Conservation (phyloP, 1,140 invertebrate genomes). For the Aethina tumida region DNA sequence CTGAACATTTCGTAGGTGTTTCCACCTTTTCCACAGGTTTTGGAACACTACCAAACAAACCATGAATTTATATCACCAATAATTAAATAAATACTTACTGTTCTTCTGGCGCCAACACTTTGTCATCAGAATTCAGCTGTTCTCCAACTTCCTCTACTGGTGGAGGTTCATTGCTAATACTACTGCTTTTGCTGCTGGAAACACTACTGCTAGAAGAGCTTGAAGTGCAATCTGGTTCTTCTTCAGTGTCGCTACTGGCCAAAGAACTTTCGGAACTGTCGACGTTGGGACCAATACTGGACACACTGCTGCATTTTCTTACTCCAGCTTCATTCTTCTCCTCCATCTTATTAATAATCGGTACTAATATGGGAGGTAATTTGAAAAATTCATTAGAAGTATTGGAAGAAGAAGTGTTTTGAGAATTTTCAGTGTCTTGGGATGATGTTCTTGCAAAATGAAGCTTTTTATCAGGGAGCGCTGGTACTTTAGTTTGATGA, state of each 20-base stretch:
- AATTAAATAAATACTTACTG: too few relatives aligned
- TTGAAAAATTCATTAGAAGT: slow-evolving; percentile 45
- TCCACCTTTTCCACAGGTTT: too few relatives aligned
- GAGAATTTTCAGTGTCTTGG: slow-evolving; percentile 46
- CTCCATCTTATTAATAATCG: slow-evolving; percentile 39
- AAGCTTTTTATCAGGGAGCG: slow-evolving; percentile 24
- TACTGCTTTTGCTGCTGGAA: too few relatives aligned
- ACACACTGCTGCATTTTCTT: slow-evolving; percentile 40
- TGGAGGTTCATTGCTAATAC: too few relatives aligned
- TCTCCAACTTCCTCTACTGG: too few relatives aligned
- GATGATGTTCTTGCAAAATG: slow-evolving; percentile 38
- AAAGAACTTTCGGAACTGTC: slow-evolving; percentile 55
- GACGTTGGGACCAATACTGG: slow-evolving; percentile 53
- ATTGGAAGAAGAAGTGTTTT: slow-evolving; percentile 34
- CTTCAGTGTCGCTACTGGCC: slow-evolving; percentile 23
- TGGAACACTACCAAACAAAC: too few relatives aligned
- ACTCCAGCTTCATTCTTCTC: slow-evolving; percentile 29
- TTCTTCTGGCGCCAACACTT: too few relatives aligned
- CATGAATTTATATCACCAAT: too few relatives aligned
- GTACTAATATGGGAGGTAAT: slow-evolving; percentile 59
- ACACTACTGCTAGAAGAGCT: slow-evolving; percentile 10
- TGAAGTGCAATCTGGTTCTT: slow-evolving; percentile 7
- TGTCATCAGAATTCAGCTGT: too few relatives aligned
- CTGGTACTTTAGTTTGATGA: slow-evolving; percentile 21
- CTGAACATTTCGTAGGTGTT: slow-evolving; percentile 4